Evolutionary conservation across 2,888 invertebrate genomes (phyloP).

Genomic region (Yponomeuta sedellus): DNA sequence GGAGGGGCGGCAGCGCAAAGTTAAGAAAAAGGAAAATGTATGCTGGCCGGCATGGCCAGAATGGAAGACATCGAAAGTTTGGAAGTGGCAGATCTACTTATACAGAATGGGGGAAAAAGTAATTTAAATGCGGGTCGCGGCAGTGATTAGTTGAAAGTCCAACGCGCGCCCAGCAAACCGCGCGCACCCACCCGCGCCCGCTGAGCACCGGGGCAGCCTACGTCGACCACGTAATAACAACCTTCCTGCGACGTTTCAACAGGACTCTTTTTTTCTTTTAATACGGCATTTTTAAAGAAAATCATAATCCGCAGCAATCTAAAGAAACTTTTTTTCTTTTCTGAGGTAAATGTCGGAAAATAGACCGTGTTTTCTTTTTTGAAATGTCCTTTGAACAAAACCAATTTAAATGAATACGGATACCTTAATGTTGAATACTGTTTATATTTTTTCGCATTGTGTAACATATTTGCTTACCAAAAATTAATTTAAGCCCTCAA

Average conservation of each 20-base stretch:
- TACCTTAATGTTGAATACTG: neutral
- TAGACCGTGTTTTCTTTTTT: conserved; percentile 5
- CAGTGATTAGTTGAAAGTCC: conserved; percentile 61
- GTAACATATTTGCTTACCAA: neutral
- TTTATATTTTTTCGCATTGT: neutral
- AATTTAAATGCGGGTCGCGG: conserved; percentile 67
- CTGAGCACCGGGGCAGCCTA: conserved; percentile 3
- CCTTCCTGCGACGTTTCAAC: conserved; percentile 8
- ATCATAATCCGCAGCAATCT: conserved; percentile 4
- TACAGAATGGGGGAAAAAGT: conserved; percentile 43
- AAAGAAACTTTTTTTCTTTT: neutral
- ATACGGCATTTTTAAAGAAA: conserved; percentile 8
- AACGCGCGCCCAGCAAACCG: conserved; percentile 30
- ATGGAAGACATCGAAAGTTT: conserved; percentile 37
- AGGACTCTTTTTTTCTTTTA: neutral
- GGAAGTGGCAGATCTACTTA: conserved; percentile 42
- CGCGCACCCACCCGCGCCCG: neutral
- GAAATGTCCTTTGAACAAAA: conserved; percentile 19
- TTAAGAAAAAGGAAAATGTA: conserved; percentile 24
- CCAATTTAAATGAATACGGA: neutral
- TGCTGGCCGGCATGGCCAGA: conserved; percentile 34
- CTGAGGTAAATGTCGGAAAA: neutral
- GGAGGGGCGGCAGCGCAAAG: conserved; percentile 13
- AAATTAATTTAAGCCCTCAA: neutral
- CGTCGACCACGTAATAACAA: conserved; percentile 4